phyloP scores from a whole-genome alignment of 2,113 vertebrate genomes.

The Orycteropus afer region DNA sequence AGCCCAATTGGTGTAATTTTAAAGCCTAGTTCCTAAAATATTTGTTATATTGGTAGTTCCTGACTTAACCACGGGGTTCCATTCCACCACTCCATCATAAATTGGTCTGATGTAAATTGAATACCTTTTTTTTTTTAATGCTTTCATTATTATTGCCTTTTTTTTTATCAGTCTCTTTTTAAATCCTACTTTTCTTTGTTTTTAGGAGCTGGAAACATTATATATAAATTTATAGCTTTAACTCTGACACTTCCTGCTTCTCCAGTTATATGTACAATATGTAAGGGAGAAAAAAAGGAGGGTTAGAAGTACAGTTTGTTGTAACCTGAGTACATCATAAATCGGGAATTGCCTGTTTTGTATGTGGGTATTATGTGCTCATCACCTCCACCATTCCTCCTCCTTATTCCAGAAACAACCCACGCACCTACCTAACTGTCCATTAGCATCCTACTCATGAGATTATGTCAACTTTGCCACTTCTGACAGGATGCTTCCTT shows the following conservation, averaged over 20 bases:
- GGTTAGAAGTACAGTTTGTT: too few species aligned
- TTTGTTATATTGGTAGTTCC: too few species aligned
- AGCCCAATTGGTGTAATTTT: background rate
- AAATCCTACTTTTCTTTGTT: background rate
- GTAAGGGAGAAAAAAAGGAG: background rate
- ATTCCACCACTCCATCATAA: background rate
- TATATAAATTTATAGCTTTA: background rate
- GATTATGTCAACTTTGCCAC: background rate
- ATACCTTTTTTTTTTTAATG: background rate
- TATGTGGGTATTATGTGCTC: background rate
- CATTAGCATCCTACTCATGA: background rate
- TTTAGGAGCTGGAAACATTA: background rate
- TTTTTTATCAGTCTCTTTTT: background rate
- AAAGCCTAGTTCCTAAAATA: background rate
- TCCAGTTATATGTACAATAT: background rate
- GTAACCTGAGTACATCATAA: too few species aligned
- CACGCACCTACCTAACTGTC: background rate
- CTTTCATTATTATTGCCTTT: background rate
- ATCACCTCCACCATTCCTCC: background rate
- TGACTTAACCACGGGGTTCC: background rate
- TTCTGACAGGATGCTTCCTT: background rate
- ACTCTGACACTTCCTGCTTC: background rate
- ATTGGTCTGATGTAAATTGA: background rate
- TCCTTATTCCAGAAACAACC: background rate
- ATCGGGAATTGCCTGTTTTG: background rate